Evolutionary conservation across 2,113 vertebrate genomes (phyloP), one percentile per base, ranked within the genome.

Genomic region (Larimichthys crocea): DNA sequence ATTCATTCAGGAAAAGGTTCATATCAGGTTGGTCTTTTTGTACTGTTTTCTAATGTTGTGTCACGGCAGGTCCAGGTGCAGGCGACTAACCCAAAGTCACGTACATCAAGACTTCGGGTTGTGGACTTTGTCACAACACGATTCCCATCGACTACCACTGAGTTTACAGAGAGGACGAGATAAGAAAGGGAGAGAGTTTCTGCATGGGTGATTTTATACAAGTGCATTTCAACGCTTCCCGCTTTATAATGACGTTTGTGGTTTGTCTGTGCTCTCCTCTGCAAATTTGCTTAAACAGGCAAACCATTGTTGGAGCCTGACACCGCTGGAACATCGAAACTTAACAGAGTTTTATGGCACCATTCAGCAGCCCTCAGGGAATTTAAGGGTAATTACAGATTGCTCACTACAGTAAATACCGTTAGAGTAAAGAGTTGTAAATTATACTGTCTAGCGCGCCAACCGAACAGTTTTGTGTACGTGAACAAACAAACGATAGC

Each of bases 381-480:
- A 68, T 62, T 50, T 46, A 16, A 59, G 65, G 74, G 74, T 79
- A 67, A 86, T 82, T 82, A 82, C 68, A 79, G 69, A 87, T 86
- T 84, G 62, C 72, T 75, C 67, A 74, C 74, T 26, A 50, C 46
- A 76, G 20, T 14, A 40, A 26, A 86, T 4, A 7, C 35, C 59
- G 70, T 86, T 76, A 71, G 68, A 29, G 65, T 42, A 26, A 82
- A 68, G 66, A 66, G 56, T 31, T 73, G 61, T 71, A 75, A 82
- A 78, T 57, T 57, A 52, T 16, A 55, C 9, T 3, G 19, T 14
- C 35, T 8, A 29, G 44, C 71, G 44, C 71, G 49, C 48, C 14
- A 75, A 46, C 16, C 26, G n/a, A 17, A 46, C 24, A 60, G 56
- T 69, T 76, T 56, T 26, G 42, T 56, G 29, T 15, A n/a, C 57